phyloP scores from a whole-genome alignment of 2,113 vertebrate genomes.

The Gallinago jamesoni region DNA sequence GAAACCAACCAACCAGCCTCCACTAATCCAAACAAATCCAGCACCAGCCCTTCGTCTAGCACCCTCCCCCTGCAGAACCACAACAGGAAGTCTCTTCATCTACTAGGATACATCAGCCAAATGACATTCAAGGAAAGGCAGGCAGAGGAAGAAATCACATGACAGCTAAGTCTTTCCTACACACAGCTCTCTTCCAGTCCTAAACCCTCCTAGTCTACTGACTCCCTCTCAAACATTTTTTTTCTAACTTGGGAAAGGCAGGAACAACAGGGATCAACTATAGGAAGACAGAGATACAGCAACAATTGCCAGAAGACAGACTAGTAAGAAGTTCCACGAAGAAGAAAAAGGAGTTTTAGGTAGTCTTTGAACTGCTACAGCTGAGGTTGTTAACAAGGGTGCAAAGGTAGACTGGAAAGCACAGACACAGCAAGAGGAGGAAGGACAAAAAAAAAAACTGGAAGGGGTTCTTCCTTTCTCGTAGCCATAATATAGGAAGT shows the following conservation, averaged over 20 bases:
- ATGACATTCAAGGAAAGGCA: conserved; percentile 40
- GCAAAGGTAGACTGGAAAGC: not conserved
- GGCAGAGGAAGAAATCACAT: conserved; percentile 24
- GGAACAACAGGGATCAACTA: not conserved
- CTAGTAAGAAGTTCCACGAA: not conserved
- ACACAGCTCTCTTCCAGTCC: not conserved
- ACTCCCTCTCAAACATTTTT: not conserved
- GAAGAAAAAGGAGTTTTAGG: not conserved
- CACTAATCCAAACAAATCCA: conserved; percentile 68
- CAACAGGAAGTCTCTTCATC: conserved; percentile 67
- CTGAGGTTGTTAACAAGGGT: not conserved
- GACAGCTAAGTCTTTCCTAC: conserved; percentile 10
- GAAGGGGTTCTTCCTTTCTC: not conserved
- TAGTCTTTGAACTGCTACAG: not conserved
- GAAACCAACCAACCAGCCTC: conserved; percentile 53
- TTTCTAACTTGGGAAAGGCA: not conserved
- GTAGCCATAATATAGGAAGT: not conserved
- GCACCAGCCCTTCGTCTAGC: not conserved
- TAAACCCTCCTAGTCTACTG: not conserved
- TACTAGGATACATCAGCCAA: conserved; percentile 48
- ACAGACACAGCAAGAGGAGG: not conserved
- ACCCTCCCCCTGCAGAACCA: conserved; percentile 36
- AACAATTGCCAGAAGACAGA: not conserved
- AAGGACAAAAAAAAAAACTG: not conserved
- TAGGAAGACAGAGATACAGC: not conserved